Conservation (phyloP, 2,797 vertebrate genomes). For the Alfaro cultratus region DNA sequence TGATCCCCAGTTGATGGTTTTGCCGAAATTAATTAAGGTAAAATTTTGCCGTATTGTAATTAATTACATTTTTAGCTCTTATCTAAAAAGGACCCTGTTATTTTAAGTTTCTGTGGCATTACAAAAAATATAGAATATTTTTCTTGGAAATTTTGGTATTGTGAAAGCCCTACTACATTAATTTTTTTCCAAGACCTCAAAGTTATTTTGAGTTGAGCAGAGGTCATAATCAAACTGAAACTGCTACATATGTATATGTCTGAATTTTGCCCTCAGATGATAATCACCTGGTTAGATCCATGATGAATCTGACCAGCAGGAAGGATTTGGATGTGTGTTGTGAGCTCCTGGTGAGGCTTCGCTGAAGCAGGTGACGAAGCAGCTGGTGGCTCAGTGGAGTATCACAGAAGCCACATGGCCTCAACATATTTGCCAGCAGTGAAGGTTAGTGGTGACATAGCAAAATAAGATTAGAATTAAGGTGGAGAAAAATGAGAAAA, state of each 20-base stretch:
- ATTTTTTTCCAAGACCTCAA: not conserved
- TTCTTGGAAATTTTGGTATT: not conserved
- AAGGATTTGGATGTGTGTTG: conserved; percentile 16
- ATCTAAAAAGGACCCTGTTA: not conserved
- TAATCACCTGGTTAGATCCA: not conserved
- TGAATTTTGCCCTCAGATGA: not conserved
- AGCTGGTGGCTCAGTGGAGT: conserved; percentile 43
- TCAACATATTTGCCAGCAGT: conserved; percentile 12
- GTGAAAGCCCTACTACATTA: not conserved
- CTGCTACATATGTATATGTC: not conserved
- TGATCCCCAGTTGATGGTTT: too few relatives aligned
- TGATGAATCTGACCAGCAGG: conserved; percentile 15
- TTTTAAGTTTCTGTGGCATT: not conserved
- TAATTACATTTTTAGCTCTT: too few relatives aligned
- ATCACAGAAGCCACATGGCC: conserved; percentile 32
- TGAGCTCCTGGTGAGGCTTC: conserved; percentile 22
- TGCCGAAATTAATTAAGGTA: not conserved
- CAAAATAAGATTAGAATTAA: not conserved
- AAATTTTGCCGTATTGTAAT: too few relatives aligned
- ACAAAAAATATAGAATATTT: not conserved
- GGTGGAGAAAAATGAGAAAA: not conserved
- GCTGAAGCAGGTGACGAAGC: conserved; percentile 40
- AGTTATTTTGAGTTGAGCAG: not conserved
- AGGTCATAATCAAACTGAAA: not conserved
- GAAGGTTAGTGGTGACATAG: not conserved